phyloP scores from a whole-genome alignment of 2,888 invertebrate genomes.

The Diarsia rubi region DNA sequence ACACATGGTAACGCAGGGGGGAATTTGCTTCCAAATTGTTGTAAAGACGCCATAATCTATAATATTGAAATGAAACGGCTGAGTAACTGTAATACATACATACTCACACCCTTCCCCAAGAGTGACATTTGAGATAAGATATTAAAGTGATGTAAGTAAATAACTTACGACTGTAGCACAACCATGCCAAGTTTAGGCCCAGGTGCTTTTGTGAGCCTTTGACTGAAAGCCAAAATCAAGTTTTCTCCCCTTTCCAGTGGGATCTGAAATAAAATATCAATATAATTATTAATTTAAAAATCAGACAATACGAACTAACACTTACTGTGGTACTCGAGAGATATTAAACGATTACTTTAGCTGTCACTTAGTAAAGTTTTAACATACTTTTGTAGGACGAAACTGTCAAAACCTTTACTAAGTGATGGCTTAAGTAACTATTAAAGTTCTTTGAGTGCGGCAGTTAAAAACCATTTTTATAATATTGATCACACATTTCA shows the following conservation, averaged over 20 bases:
- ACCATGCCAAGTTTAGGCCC: constrained; percentile 95
- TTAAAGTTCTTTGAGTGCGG: too few relatives aligned
- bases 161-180: constrained; percentile 95
- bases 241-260: constrained; percentile 96
- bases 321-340: too few relatives aligned
- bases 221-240: constrained; percentile 97
- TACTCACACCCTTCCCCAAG: too few relatives aligned
- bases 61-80: constrained; percentile 67
- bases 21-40: constrained; percentile 97
- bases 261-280: constrained; percentile 88
- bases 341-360: too few relatives aligned
- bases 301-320: background rate
- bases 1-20: constrained; percentile 97
- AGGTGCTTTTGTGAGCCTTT: constrained; percentile 97
- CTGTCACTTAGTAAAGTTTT: too few relatives aligned
- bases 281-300: background rate
- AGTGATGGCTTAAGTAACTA: too few relatives aligned
- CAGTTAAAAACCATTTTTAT: background rate
- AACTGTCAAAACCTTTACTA: too few relatives aligned
- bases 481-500: background rate
- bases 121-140: background rate
- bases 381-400: too few relatives aligned
- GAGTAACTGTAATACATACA: background rate
- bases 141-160: background rate
- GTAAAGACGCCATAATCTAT: constrained; percentile 96